These are phyloP conservation scores for Dendrolimus houi DNA, from an alignment of 2,888 invertebrate genomes.

Conservation along the genomic window DNA sequence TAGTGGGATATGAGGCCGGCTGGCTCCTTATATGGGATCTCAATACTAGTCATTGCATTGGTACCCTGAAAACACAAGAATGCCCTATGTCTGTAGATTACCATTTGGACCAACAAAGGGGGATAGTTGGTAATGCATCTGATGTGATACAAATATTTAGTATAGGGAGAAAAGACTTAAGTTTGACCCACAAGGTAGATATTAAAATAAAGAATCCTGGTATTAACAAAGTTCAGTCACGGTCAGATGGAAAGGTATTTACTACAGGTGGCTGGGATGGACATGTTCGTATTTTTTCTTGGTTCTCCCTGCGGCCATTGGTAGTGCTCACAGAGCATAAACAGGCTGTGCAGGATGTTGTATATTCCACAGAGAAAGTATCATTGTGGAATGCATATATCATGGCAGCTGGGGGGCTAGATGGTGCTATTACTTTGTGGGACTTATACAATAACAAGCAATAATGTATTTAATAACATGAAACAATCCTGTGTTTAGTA, in stretches of 20 bases:
- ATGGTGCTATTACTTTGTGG: conserved; percentile 87
- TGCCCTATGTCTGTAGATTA: conserved; percentile 85
- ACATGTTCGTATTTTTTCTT: conserved; percentile 84
- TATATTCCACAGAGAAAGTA: conserved; percentile 80
- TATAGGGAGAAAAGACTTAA: conserved; percentile 72
- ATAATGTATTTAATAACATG: conserved; percentile 14
- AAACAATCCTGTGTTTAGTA: conserved; percentile 1
- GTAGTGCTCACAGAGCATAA: conserved; percentile 85
- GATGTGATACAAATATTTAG: conserved; percentile 78
- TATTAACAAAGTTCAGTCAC: conserved; percentile 80
- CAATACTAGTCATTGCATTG: conserved; percentile 74
- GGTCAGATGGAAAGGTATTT: conserved; percentile 83
- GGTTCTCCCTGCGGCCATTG: conserved; percentile 83
- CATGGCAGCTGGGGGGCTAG: conserved; percentile 86
- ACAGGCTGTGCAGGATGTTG: conserved; percentile 82
- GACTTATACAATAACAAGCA: conserved; percentile 81
- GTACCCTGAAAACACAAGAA: conserved; percentile 75
- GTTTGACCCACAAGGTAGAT: conserved; percentile 76
- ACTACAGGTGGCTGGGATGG: conserved; percentile 87
- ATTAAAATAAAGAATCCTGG: conserved; percentile 84
- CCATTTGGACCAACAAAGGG: conserved; percentile 78
- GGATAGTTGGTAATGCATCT: conserved; percentile 80
- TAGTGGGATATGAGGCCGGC: conserved; percentile 86
- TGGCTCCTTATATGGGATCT: conserved; percentile 84
- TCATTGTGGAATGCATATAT: conserved; percentile 83